These are phyloP conservation scores for Pangasius krempfi DNA, from an alignment of 2,797 vertebrate genomes.

Conservation along the genomic window DNA sequence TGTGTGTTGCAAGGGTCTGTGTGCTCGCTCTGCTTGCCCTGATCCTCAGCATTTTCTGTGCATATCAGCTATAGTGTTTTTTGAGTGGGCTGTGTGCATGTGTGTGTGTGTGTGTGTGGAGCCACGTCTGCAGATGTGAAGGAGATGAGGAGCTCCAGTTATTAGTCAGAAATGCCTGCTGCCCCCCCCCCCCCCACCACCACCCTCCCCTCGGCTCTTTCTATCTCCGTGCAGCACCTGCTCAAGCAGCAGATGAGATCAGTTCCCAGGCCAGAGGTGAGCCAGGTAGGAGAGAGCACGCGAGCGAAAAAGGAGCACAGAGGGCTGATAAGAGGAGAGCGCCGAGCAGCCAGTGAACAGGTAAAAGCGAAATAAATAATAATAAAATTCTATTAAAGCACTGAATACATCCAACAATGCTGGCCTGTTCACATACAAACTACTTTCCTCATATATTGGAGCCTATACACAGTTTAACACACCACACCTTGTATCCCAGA, in stretches of 20 bases:
- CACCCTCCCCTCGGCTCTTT: slow-evolving; percentile 47
- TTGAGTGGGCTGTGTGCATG: slow-evolving; percentile 24
- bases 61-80: slow-evolving; percentile 44
- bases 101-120: slow-evolving; percentile 20
- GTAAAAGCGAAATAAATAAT: slow-evolving; percentile 43
- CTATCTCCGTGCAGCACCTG: slow-evolving; percentile 78
- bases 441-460: background rate
- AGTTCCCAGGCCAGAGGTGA: slow-evolving; percentile 74
- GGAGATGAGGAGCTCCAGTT: slow-evolving; percentile 42
- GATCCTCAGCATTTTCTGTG: slow-evolving; percentile 42
- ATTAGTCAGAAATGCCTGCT: slow-evolving; percentile 29
- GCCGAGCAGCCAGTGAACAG: background rate
- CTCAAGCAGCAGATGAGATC: slow-evolving; percentile 77
- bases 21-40: slow-evolving; percentile 17
- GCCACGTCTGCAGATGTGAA: slow-evolving; percentile 24
- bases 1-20: slow-evolving; percentile 15
- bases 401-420: slow-evolving; percentile 34
- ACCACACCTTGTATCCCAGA: slow-evolving; percentile 9
- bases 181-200: background rate
- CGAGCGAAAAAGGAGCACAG: slow-evolving; percentile 54
- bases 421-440: slow-evolving; percentile 36
- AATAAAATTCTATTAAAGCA: slow-evolving; percentile 22
- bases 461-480: slow-evolving; percentile 19
- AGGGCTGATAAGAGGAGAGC: slow-evolving; percentile 23
- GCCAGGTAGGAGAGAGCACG: slow-evolving; percentile 62